Evolutionary conservation across 2,888 invertebrate species (phyloP).

Genomic region (Parochlus steinenii): DNA sequence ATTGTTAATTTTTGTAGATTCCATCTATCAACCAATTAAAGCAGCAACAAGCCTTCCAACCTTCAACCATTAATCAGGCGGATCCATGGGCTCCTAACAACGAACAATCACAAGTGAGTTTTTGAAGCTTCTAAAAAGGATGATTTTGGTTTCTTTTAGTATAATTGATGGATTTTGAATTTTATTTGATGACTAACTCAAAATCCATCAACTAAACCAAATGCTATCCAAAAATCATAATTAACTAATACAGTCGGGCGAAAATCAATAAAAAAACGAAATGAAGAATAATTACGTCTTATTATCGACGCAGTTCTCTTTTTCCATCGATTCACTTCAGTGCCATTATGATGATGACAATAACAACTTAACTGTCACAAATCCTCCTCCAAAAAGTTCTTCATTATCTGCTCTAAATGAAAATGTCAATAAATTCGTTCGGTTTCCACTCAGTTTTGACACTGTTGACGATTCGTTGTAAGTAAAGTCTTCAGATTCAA

Average conservation of each 20-base stretch:
- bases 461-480: too few relatives aligned
- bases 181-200: background rate
- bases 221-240: background rate
- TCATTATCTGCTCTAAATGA: too few relatives aligned
- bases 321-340: too few relatives aligned
- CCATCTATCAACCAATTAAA: slow-evolving; percentile 33
- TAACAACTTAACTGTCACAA: too few relatives aligned
- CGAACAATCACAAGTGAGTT: slow-evolving; percentile 25
- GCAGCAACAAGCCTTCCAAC: slow-evolving; percentile 30
- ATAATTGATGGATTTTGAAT: background rate
- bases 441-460: too few relatives aligned
- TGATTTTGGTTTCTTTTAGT: background rate
- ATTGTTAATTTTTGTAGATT: slow-evolving; percentile 20
- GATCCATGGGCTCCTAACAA: slow-evolving; percentile 31
- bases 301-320: too few relatives aligned
- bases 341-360: too few relatives aligned
- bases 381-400: too few relatives aligned
- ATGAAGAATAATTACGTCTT: too few relatives aligned
- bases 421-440: too few relatives aligned
- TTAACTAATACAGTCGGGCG: background rate
- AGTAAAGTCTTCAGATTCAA: too few relatives aligned
- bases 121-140: background rate
- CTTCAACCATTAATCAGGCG: slow-evolving; percentile 27
- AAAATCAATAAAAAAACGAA: background rate
- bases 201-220: background rate